Evolutionary conservation across 2,113 vertebrate genomes (phyloP).

Genomic region (Corynorhinus townsendii): DNA sequence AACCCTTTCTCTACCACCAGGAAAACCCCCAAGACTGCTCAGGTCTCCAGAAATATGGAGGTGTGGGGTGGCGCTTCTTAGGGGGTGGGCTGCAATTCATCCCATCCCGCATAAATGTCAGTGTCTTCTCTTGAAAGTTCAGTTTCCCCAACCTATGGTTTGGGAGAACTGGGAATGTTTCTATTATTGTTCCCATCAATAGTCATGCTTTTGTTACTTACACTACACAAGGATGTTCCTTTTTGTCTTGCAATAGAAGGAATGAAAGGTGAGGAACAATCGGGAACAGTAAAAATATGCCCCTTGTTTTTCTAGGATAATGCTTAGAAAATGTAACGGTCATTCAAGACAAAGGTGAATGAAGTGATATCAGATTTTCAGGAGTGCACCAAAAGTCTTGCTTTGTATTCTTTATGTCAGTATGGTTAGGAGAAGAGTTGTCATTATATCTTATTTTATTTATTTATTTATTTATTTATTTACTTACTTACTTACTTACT

Average conservation of each 20-base stretch:
- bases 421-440: not conserved
- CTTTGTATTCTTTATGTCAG: not conserved
- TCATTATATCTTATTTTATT: not conserved
- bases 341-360: not conserved
- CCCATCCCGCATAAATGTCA: not conserved
- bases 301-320: not conserved
- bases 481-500: no score
- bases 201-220: not conserved
- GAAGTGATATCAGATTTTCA: not conserved
- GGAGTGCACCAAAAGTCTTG: not conserved
- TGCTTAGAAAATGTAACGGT: not conserved
- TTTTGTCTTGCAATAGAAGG: not conserved
- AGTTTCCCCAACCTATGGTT: not conserved
- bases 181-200: not conserved
- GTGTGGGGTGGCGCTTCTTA: not conserved
- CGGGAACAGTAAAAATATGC: not conserved
- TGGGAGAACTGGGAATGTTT: not conserved
- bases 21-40: not conserved
- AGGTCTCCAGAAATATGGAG: not conserved
- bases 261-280: not conserved
- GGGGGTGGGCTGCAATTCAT: not conserved
- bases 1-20: not conserved
- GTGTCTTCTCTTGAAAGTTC: not conserved
- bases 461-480: not conserved
- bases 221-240: not conserved